These are phyloP conservation scores for Acanthosepion lycidas DNA, from an alignment of 2,888 invertebrate species.

Conservation along the genomic window DNA sequence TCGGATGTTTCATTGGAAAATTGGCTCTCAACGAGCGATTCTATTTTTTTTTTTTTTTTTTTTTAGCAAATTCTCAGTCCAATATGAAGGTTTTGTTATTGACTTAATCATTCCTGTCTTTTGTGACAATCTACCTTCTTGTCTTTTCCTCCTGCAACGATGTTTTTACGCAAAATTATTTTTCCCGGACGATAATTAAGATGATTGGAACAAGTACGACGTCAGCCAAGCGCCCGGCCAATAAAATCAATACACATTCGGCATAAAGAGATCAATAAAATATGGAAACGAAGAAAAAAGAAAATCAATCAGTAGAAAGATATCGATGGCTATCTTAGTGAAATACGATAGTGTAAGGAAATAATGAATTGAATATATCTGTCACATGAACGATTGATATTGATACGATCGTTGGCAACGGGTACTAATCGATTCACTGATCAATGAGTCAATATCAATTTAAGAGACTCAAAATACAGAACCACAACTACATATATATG, in stretches of 20 bases:
- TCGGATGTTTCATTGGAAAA: too few relatives aligned
- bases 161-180: not conserved
- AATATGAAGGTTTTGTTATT: too few relatives aligned
- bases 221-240: not conserved
- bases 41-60: too few relatives aligned
- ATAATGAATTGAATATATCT: not conserved
- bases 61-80: too few relatives aligned
- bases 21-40: too few relatives aligned
- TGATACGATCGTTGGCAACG: not conserved
- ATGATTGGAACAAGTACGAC: not conserved
- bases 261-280: not conserved
- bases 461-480: not conserved
- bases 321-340: conserved; percentile 5
- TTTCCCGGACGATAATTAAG: not conserved
- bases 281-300: not conserved
- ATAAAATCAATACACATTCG: not conserved
- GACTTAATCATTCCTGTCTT: too few relatives aligned
- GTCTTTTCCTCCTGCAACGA: too few relatives aligned
- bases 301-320: not conserved
- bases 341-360: not conserved
- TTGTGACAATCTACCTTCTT: too few relatives aligned
- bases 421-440: not conserved
- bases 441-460: not conserved
- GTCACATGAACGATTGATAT: not conserved
- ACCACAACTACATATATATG: not conserved